phyloP scores from a whole-genome alignment of 2,888 invertebrate genomes.

The Monopis laevigella region DNA sequence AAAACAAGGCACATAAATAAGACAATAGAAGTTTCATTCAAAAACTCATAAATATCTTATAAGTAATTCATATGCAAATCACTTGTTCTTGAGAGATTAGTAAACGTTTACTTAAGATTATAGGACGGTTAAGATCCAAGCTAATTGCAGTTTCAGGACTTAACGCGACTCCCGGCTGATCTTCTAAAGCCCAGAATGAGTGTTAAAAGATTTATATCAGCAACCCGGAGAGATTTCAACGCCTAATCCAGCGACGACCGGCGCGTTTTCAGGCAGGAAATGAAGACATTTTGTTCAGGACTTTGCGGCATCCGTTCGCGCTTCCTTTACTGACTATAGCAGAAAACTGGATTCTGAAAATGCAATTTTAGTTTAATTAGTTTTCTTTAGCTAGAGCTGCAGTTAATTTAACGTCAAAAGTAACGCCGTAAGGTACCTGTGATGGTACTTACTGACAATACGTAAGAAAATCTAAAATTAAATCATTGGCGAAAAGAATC shows the following conservation, averaged over 20 bases:
- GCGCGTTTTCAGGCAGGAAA: conserved; percentile 36
- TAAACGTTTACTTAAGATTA: conserved; percentile 39
- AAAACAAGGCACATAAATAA: too few relatives aligned
- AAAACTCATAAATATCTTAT: too few relatives aligned
- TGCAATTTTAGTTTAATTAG: not conserved
- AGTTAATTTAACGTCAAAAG: too few relatives aligned
- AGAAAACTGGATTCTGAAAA: not conserved
- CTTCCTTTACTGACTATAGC: conserved; percentile 5
- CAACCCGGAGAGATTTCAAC: conserved; percentile 34
- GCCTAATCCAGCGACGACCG: conserved; percentile 28
- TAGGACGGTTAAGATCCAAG: conserved; percentile 38
- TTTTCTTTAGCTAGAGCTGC: too few relatives aligned
- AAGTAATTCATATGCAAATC: too few relatives aligned
- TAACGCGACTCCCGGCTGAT: conserved; percentile 41
- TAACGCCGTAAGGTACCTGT: too few relatives aligned
- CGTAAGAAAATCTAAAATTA: too few relatives aligned
- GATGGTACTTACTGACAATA: too few relatives aligned
- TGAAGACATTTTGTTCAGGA: conserved; percentile 40
- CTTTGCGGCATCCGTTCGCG: conserved; percentile 10
- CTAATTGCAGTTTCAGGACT: conserved; percentile 62
- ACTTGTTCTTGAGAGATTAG: conserved; percentile 7
- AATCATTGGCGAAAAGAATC: too few relatives aligned
- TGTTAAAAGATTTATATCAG: conserved; percentile 64
- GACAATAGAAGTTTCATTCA: too few relatives aligned
- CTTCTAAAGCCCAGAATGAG: conserved; percentile 49